Percentiles rank a stretch among this genome's conserved stretches.
Evolutionary conservation across 2,888 invertebrate species (phyloP).

Genomic region (Ctena decussata): DNA sequence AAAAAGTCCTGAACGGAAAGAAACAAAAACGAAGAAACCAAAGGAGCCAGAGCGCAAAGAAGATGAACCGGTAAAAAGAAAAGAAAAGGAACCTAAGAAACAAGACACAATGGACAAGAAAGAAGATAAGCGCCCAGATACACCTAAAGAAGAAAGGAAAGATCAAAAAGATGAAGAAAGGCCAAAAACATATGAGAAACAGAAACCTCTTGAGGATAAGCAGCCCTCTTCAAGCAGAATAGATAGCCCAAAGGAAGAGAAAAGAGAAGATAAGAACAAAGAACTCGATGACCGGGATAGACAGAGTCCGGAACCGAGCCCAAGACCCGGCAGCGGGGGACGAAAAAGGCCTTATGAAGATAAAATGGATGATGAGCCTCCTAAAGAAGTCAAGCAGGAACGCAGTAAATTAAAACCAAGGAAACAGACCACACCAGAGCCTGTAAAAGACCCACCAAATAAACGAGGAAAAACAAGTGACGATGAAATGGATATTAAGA

Average conservation of each 20-base stretch:
- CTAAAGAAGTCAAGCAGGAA: background rate
- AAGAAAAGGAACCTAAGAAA: background rate
- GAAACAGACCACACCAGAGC: background rate
- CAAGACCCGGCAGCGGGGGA: background rate
- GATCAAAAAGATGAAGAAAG: slow-evolving; percentile 19
- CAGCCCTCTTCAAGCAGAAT: background rate
- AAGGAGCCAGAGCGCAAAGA: too few species aligned
- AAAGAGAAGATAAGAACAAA: background rate
- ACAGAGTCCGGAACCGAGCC: background rate
- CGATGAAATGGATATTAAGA: background rate
- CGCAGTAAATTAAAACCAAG: background rate
- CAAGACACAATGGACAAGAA: background rate
- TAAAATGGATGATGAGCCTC: background rate
- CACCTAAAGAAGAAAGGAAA: background rate
- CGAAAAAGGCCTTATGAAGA: background rate
- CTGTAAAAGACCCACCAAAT: background rate
- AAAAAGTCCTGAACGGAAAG: too few species aligned
- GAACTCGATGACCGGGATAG: background rate
- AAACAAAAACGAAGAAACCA: background rate
- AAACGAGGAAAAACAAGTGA: background rate
- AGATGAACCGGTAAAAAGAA: background rate
- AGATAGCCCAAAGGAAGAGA: background rate
- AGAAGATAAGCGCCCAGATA: background rate
- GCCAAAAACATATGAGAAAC: background rate
- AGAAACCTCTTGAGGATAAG: background rate